Evolutionary conservation across 2,113 vertebrate genomes (phyloP).

Genomic region (Gavialis gangeticus): DNA sequence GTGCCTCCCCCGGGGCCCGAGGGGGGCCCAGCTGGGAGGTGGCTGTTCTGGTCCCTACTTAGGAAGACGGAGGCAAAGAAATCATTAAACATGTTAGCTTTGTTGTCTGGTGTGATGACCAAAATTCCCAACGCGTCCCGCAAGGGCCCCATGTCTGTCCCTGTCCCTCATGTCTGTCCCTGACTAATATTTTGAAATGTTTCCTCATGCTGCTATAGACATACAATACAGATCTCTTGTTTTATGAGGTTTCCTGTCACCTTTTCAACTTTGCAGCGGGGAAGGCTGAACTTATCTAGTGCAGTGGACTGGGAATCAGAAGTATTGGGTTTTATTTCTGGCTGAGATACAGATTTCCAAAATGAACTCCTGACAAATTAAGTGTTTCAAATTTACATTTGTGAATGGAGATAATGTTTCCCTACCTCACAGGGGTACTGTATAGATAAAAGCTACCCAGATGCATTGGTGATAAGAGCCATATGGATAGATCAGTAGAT

Average conservation of each 20-base stretch:
- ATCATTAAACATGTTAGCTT: too few species aligned
- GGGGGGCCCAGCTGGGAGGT: too few species aligned
- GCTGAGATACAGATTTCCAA: neutral
- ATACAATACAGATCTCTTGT: neutral
- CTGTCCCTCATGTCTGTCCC: conserved; percentile 30
- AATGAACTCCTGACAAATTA: neutral
- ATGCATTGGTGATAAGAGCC: neutral
- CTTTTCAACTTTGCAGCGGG: neutral
- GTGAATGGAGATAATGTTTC: neutral
- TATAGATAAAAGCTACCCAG: neutral
- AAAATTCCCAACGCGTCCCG: too few species aligned
- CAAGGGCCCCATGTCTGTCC: too few species aligned
- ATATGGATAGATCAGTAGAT: neutral
- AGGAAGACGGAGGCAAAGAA: too few species aligned
- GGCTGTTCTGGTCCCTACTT: too few species aligned
- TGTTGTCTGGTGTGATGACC: too few species aligned
- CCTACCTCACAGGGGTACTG: neutral
- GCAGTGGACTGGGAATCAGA: rapidly evolving
- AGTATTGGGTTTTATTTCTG: neutral
- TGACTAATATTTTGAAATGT: conserved; percentile 3
- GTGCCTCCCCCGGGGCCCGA: too few species aligned
- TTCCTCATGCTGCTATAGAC: conserved; percentile 13
- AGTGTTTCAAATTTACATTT: neutral
- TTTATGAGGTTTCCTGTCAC: conserved; percentile 21
- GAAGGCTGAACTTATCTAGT: neutral